Evolutionary conservation across 2,888 invertebrate genomes (phyloP).

Genomic region (Pardosa pseudoannulata): DNA sequence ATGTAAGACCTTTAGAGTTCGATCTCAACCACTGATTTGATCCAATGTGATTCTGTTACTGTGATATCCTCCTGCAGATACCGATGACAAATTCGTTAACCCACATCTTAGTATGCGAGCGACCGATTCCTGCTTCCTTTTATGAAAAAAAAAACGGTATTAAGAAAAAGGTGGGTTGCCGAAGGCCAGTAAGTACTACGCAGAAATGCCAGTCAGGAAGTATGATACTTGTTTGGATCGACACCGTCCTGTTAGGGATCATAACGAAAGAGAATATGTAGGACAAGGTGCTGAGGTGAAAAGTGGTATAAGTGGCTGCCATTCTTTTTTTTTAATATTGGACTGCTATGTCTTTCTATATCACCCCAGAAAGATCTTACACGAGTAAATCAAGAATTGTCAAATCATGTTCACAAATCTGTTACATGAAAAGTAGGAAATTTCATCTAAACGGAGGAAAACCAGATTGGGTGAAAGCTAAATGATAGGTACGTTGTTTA

Average conservation of each 20-base stretch:
- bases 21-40: neutral
- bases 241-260: neutral
- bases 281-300: neutral
- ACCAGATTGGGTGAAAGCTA: no score
- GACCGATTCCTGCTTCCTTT: slow-evolving; percentile 59
- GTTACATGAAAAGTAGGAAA: no score
- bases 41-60: neutral
- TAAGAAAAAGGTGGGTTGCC: slow-evolving; percentile 22
- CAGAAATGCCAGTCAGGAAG: slow-evolving; percentile 21
- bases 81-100: slow-evolving; percentile 65
- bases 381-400: no score
- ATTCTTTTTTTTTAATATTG: no score
- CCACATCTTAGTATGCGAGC: slow-evolving; percentile 61
- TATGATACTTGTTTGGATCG: no score
- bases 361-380: no score
- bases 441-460: no score
- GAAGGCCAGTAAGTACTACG: slow-evolving; percentile 28
- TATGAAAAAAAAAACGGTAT: no score
- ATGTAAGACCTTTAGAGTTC: neutral
- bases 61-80: slow-evolving; percentile 34
- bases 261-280: no score
- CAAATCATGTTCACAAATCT: no score
- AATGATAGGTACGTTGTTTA: no score
- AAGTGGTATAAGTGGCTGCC: neutral
- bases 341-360: no score